Conservation (phyloP, 37 sponge, comb jelly and placozoan genomes). For the Aplysina aerophoba region DNA sequence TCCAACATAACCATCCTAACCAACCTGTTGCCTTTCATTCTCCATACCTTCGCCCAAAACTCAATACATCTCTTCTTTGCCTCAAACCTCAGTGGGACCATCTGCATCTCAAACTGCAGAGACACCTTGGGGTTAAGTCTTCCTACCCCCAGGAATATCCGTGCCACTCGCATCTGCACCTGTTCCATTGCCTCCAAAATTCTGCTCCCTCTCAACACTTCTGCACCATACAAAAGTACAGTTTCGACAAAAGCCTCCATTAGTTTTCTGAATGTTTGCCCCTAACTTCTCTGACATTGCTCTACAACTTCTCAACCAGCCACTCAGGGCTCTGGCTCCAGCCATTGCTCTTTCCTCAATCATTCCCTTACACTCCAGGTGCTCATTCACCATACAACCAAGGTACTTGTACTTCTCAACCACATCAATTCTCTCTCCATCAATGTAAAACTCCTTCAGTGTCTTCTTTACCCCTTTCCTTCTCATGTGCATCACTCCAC, state of each 20-base stretch:
- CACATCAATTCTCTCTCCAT: background rate
- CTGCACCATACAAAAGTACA: constrained; percentile 18
- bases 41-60: constrained; percentile 8
- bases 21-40: too few relatives aligned
- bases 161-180: background rate
- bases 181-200: background rate
- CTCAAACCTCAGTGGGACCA: background rate
- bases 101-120: background rate
- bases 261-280: background rate
- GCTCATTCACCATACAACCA: background rate
- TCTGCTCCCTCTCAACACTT: background rate
- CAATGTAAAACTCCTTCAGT: background rate
- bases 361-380: background rate
- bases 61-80: background rate
- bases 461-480: background rate
- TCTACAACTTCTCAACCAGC: background rate
- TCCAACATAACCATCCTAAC: too few relatives aligned
- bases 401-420: background rate
- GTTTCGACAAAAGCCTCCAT: background rate
- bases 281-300: background rate
- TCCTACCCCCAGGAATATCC: constrained; percentile 1
- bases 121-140: background rate
- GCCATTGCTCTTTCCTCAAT: background rate
- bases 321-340: background rate
- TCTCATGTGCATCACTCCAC: constrained; percentile 1